Conservation (phyloP, 2,797 vertebrate genomes). For the Sciurus vulgaris region DNA sequence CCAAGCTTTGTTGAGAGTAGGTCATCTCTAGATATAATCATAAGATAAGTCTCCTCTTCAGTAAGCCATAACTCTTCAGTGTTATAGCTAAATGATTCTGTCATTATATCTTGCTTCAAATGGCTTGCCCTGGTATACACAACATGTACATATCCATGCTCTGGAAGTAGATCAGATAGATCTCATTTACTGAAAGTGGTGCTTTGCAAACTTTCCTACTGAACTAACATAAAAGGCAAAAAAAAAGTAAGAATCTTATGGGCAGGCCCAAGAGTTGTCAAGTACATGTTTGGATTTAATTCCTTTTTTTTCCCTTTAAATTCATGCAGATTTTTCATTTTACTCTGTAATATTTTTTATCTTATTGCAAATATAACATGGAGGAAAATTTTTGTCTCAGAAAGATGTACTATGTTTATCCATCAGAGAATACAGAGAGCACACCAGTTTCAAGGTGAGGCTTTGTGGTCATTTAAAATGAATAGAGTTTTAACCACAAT, state of each 20-base stretch:
- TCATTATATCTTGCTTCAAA: neutral
- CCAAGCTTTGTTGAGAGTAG: neutral
- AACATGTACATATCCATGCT: neutral
- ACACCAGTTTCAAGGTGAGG: neutral
- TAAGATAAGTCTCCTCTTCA: neutral
- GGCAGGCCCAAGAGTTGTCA: neutral
- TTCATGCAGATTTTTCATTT: neutral
- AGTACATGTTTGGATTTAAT: neutral
- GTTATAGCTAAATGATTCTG: neutral
- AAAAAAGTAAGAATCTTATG: neutral
- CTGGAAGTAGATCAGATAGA: neutral
- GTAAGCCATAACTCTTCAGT: neutral
- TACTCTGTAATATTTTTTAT: slow-evolving; percentile 7
- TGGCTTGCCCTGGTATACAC: neutral
- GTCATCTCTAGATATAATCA: neutral
- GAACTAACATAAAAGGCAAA: slow-evolving; percentile 1
- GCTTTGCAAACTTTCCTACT: neutral
- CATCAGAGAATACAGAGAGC: neutral
- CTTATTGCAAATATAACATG: neutral
- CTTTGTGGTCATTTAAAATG: neutral
- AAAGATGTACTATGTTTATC: neutral
- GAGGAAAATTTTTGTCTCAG: neutral
- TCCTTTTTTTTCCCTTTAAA: neutral
- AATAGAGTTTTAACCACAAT: neutral
- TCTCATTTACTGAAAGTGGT: neutral